Evolutionary conservation across 2,797 vertebrate species (phyloP).

Genomic region (Myotis planiceps): DNA sequence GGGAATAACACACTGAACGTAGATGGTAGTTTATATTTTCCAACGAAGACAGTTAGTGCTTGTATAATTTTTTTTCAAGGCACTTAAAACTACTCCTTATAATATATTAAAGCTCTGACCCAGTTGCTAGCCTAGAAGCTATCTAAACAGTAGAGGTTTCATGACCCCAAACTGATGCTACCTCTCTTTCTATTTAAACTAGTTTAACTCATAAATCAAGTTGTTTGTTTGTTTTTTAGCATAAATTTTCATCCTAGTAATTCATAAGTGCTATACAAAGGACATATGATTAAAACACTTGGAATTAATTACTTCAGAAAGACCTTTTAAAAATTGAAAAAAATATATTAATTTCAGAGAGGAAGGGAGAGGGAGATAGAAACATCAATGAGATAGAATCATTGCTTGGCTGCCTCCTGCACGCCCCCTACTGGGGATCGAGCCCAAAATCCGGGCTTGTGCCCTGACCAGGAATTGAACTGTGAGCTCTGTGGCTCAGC

Average conservation of each 20-base stretch:
- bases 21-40: background rate
- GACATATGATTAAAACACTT: background rate
- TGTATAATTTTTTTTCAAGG: background rate
- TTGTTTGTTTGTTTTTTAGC: background rate
- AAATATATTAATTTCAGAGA: too few species aligned
- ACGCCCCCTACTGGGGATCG: too few species aligned
- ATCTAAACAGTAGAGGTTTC: background rate
- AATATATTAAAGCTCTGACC: background rate
- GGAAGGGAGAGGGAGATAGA: too few species aligned
- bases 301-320: background rate
- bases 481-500: too few species aligned
- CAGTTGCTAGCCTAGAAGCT: background rate
- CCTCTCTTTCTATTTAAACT: background rate
- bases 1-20: background rate
- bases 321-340: too few species aligned
- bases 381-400: too few species aligned
- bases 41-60: background rate
- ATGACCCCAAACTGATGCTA: background rate
- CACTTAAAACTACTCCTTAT: background rate
- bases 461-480: too few species aligned
- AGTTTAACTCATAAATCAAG: background rate
- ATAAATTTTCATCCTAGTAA: background rate
- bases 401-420: too few species aligned
- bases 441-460: too few species aligned
- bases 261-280: background rate